A percentile compares a stretch with the other conserved stretches of the same genome.
Evolutionary conservation across 2,888 invertebrate genomes (phyloP).

Genomic region (Eupsilia transversa): DNA sequence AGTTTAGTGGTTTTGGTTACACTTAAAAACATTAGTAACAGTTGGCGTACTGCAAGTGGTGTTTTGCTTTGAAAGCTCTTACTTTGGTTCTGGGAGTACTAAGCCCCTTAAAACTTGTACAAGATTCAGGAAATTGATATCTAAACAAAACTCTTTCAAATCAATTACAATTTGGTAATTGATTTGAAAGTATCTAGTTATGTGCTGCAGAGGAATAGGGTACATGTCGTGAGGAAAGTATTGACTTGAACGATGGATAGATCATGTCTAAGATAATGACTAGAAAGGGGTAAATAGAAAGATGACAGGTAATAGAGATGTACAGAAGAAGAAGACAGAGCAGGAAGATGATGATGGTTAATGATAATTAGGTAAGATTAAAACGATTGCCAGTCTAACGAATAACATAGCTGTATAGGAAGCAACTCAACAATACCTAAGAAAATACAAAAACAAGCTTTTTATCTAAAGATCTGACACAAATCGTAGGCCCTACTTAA

Average conservation of each 20-base stretch:
- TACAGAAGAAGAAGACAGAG: not conserved
- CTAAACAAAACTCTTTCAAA: no score
- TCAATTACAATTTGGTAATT: no score
- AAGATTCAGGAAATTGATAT: not conserved
- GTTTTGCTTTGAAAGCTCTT: not conserved
- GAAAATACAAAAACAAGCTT: not conserved
- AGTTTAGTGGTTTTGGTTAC: conserved; percentile 51
- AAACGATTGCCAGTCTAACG: not conserved
- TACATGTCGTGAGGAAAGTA: not conserved
- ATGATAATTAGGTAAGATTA: not conserved
- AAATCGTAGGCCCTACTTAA: conserved; percentile 6
- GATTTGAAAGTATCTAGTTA: no score
- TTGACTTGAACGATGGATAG: no score
- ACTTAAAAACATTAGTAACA: conserved; percentile 53
- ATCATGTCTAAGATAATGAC: not conserved
- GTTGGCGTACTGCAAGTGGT: conserved; percentile 16
- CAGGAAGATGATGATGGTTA: not conserved
- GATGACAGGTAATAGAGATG: not conserved
- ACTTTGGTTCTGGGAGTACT: not conserved
- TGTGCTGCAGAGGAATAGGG: not conserved
- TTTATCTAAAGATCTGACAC: not conserved
- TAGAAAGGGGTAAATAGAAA: not conserved
- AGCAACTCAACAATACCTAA: not conserved
- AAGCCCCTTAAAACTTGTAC: accelerated
- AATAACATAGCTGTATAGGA: not conserved